Evolutionary conservation across 2,888 invertebrate genomes (phyloP).

Genomic region (Heliconius cydno): DNA sequence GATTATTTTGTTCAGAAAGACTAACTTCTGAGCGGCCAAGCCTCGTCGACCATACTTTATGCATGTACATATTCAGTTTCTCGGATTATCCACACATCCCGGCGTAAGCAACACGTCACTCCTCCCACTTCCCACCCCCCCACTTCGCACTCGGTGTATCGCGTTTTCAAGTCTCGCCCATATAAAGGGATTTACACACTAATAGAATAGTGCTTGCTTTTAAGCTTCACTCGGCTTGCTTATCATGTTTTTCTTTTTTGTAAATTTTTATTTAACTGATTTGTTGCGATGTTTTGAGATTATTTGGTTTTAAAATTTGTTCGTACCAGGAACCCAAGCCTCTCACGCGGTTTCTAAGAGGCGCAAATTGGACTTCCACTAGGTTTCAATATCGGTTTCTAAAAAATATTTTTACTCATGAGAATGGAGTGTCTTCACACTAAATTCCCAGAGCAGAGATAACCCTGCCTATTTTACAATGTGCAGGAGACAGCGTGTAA

Average conservation of each 20-base stretch:
- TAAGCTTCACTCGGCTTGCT: slow-evolving; percentile 8
- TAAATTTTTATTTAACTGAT: not conserved
- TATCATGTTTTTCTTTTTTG: not conserved
- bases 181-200: slow-evolving; percentile 46
- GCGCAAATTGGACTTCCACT: too few species aligned
- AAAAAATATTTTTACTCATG: not conserved
- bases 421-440: not conserved
- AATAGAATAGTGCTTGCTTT: slow-evolving; percentile 39
- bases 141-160: slow-evolving; percentile 33
- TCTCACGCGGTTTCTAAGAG: too few species aligned
- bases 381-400: too few species aligned
- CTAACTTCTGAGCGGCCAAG: not conserved
- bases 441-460: not conserved
- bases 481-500: not conserved
- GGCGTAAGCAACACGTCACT: slow-evolving; percentile 35
- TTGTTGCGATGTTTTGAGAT: not conserved
- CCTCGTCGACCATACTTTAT: not conserved
- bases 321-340: too few species aligned
- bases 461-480: not conserved
- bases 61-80: slow-evolving; percentile 30
- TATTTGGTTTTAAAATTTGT: not conserved
- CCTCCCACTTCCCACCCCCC: slow-evolving; percentile 24
- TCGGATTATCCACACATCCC: slow-evolving; percentile 39
- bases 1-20: not conserved
- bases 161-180: slow-evolving; percentile 44